Percentiles rank a stretch among this genome's conserved stretches.
These are phyloP conservation scores for Eilema sororculum DNA, from an alignment of 2,888 invertebrate genomes.

Conservation along the genomic window DNA sequence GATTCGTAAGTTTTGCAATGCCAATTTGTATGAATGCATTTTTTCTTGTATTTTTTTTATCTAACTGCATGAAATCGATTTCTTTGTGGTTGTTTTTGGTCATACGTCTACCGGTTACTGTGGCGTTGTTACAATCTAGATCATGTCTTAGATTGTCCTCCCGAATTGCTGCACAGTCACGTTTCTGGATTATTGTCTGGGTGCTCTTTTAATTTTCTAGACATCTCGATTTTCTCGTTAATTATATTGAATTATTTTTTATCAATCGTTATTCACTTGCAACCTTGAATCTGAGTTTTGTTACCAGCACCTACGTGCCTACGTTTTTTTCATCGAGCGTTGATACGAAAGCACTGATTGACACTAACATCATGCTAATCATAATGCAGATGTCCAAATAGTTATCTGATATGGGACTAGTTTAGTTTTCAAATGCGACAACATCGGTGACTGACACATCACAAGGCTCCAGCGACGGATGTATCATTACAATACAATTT, in stretches of 20 bases:
- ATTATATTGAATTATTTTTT: conserved; percentile 75
- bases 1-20: conserved; percentile 77
- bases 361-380: conserved; percentile 75
- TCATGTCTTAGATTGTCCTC: conserved; percentile 82
- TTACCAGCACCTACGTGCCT: conserved; percentile 62
- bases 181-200: conserved; percentile 75
- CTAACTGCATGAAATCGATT: conserved; percentile 76
- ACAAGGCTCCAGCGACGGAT: conserved; percentile 56
- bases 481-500: conserved; percentile 70
- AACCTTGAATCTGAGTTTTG: conserved; percentile 67
- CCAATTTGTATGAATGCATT: conserved; percentile 72
- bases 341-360: conserved; percentile 73
- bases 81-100: conserved; percentile 80
- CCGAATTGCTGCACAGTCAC: conserved; percentile 79
- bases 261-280: conserved; percentile 53
- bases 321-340: conserved; percentile 58
- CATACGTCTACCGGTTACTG: conserved; percentile 75
- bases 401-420: conserved; percentile 78
- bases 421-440: conserved; percentile 73
- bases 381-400: conserved; percentile 74
- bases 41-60: conserved; percentile 70
- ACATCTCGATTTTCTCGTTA: conserved; percentile 77
- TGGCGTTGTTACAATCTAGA: conserved; percentile 81
- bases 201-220: conserved; percentile 75
- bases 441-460: conserved; percentile 71